Conservation (phyloP, 2,113 vertebrate genomes). For the Alexandromys fortis region DNA sequence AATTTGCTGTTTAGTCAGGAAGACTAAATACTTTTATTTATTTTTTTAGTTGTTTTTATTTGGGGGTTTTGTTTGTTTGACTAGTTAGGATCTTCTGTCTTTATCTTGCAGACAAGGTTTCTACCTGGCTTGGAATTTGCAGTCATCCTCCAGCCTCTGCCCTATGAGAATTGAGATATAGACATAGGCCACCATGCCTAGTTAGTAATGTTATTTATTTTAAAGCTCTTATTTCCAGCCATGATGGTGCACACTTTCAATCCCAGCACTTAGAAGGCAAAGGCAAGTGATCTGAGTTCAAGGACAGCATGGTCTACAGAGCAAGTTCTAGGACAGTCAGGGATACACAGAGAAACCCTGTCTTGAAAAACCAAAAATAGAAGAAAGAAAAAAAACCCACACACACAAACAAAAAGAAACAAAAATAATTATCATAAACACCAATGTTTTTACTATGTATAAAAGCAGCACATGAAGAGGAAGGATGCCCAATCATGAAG, state of each 20-base stretch:
- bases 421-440: background rate
- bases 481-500: background rate
- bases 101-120: background rate
- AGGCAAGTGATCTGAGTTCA: background rate
- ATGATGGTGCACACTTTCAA: background rate
- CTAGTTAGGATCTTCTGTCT: background rate
- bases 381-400: background rate
- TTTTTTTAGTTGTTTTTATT: background rate
- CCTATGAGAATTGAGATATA: background rate
- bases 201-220: slow-evolving; percentile 35
- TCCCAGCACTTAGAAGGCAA: background rate
- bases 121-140: background rate
- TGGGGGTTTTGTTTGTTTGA: background rate
- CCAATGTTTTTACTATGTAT: background rate
- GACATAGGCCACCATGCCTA: background rate
- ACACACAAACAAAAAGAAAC: background rate
- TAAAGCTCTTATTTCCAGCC: background rate
- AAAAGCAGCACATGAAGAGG: background rate
- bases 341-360: background rate
- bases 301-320: background rate
- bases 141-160: background rate
- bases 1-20: slow-evolving; percentile 21
- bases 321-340: background rate
- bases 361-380: background rate
- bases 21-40: background rate